Conservation (phyloP, 53 echinoderm and acorn worm species). For the Paracentrotus lividus region DNA sequence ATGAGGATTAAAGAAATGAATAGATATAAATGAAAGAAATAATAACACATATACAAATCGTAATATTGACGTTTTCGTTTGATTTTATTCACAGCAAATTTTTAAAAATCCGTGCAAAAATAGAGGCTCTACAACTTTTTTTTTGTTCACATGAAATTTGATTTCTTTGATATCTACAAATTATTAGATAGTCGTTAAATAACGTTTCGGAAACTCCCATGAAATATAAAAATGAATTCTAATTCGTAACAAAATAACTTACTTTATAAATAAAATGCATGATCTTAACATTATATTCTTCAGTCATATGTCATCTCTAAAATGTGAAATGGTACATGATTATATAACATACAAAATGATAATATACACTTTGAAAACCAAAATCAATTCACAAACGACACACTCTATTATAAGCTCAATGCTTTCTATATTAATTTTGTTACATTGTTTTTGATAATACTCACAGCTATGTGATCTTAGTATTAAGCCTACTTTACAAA, state of each 20-base stretch:
- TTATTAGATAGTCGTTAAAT: neutral
- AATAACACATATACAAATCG: neutral
- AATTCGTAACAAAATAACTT: neutral
- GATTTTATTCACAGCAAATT: slow-evolving; percentile 42
- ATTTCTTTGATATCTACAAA: slow-evolving; percentile 1
- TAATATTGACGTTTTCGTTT: neutral
- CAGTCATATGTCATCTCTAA: neutral
- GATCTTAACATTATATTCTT: neutral
- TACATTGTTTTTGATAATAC: neutral
- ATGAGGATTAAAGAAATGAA: too few relatives aligned
- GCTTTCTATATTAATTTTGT: slow-evolving; percentile 2
- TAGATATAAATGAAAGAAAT: neutral
- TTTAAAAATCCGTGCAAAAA: neutral
- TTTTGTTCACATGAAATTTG: neutral
- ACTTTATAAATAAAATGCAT: neutral
- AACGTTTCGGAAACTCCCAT: neutral
- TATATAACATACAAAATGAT: neutral
- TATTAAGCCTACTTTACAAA: neutral
- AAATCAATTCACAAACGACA: neutral
- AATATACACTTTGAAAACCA: neutral
- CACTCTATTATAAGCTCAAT: neutral
- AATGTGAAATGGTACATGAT: neutral
- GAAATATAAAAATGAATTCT: neutral
- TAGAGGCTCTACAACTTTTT: neutral
- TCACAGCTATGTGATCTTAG: neutral